phyloP scores from a whole-genome alignment of 2,797 vertebrate genomes.

The Jordanella pulchra region DNA sequence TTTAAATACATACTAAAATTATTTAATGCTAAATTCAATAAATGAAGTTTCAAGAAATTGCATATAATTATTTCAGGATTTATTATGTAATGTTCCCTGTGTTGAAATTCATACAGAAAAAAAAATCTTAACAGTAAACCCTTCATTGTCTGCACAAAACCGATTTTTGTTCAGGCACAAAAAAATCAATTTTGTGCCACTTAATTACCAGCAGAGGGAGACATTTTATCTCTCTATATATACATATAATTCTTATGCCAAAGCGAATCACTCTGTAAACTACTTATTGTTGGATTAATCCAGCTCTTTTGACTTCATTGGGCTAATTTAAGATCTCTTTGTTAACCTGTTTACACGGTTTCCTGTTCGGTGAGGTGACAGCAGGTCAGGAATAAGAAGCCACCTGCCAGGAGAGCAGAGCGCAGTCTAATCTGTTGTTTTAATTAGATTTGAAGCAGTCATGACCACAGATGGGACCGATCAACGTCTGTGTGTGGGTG shows the following conservation, averaged over 20 bases:
- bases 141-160: too few species aligned
- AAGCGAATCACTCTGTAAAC: background rate
- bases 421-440: slow-evolving; percentile 43
- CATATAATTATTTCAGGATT: background rate
- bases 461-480: slow-evolving; percentile 60
- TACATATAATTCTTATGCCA: background rate
- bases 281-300: background rate
- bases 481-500: slow-evolving; percentile 24
- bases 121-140: too few species aligned
- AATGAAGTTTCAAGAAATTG: background rate
- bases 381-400: slow-evolving; percentile 8
- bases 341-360: background rate
- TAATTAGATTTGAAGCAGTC: slow-evolving; percentile 54
- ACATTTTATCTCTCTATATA: background rate
- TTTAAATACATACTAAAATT: too few species aligned
- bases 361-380: slow-evolving; percentile 12
- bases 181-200: background rate
- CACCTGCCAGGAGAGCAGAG: slow-evolving; percentile 21
- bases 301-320: background rate
- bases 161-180: background rate
- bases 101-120: too few species aligned
- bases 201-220: slow-evolving; percentile 8
- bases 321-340: background rate
- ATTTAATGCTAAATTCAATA: too few species aligned
- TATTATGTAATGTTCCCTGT: too few species aligned